Evolutionary conservation across 2,888 invertebrate genomes (phyloP).

Genomic region (Ichneumoninae sp.): DNA sequence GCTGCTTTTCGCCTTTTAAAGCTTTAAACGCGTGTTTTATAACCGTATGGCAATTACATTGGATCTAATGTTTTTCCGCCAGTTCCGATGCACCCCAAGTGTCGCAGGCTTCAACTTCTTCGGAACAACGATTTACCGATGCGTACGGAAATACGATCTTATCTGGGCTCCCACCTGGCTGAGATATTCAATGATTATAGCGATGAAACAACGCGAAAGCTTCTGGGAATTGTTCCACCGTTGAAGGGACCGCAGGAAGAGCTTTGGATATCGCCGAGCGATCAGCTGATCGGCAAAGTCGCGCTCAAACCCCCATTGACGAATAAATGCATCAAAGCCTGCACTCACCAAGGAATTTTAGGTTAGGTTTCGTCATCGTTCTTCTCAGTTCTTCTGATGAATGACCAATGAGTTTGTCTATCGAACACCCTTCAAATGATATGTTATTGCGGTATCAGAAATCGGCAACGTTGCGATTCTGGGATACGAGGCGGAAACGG

Average conservation of each 20-base stretch:
- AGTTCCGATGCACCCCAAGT: constrained; percentile 57
- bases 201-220: constrained; percentile 68
- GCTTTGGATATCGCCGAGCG: constrained; percentile 74
- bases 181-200: constrained; percentile 72
- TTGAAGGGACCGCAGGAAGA: constrained; percentile 70
- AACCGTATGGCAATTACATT: not conserved
- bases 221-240: constrained; percentile 71
- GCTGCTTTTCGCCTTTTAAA: not conserved
- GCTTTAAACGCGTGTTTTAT: not conserved
- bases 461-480: constrained; percentile 73
- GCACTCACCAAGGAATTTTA: constrained; percentile 75
- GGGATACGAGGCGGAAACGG: constrained; percentile 70
- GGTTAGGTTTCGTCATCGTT: constrained; percentile 59
- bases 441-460: constrained; percentile 54
- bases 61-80: not conserved
- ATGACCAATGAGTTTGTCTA: constrained; percentile 13
- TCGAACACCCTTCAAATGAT: not conserved
- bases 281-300: constrained; percentile 71
- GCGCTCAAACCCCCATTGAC: constrained; percentile 64
- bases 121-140: constrained; percentile 65
- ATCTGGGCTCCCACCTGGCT: constrained; percentile 73
- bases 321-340: constrained; percentile 70
- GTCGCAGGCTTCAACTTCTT: constrained; percentile 55
- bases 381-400: not conserved
- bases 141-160: constrained; percentile 69